Conservation (phyloP, 2,797 vertebrate genomes). For the Chelon auratus region DNA sequence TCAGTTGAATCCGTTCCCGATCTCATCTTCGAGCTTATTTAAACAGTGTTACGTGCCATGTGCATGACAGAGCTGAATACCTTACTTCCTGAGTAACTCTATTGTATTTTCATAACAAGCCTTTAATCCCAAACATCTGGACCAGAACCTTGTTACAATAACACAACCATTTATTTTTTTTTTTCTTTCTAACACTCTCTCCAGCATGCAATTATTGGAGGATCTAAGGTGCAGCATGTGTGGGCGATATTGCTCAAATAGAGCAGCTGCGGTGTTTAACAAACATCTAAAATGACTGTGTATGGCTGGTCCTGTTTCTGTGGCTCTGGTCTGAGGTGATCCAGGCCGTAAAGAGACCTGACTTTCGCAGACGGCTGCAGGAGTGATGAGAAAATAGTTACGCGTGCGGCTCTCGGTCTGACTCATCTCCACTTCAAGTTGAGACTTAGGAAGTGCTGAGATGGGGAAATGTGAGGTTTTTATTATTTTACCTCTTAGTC, state of each 20-base stretch:
- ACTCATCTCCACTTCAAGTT: conserved; percentile 72
- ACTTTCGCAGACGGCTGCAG: conserved; percentile 60
- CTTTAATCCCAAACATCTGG: conserved; percentile 77
- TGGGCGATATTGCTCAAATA: conserved; percentile 74
- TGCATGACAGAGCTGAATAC: conserved; percentile 69
- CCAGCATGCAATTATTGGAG: conserved; percentile 67
- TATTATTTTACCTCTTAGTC: conserved; percentile 73
- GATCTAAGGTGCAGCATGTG: conserved; percentile 71
- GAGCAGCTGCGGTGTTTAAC: conserved; percentile 71
- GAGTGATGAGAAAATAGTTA: conserved; percentile 74
- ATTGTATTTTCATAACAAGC: conserved; percentile 73
- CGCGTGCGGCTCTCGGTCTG: conserved; percentile 71
- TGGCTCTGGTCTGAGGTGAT: conserved; percentile 58
- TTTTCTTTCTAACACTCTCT: conserved; percentile 59
- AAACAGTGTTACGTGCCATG: conserved; percentile 58
- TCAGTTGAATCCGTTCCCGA: conserved; percentile 62
- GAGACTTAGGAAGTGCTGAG: conserved; percentile 68
- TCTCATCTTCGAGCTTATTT: conserved; percentile 44
- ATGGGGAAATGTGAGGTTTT: conserved; percentile 58
- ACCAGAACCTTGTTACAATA: conserved; percentile 64
- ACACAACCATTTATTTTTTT: conserved; percentile 36
- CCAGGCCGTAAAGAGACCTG: conserved; percentile 41
- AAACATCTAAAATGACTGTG: conserved; percentile 71
- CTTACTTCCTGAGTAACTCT: conserved; percentile 58
- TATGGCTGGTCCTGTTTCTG: conserved; percentile 52